A percentile compares a stretch with the other conserved stretches of the same genome.
Conservation (phyloP, 2,113 vertebrate genomes). For the Jaculus jaculus region DNA sequence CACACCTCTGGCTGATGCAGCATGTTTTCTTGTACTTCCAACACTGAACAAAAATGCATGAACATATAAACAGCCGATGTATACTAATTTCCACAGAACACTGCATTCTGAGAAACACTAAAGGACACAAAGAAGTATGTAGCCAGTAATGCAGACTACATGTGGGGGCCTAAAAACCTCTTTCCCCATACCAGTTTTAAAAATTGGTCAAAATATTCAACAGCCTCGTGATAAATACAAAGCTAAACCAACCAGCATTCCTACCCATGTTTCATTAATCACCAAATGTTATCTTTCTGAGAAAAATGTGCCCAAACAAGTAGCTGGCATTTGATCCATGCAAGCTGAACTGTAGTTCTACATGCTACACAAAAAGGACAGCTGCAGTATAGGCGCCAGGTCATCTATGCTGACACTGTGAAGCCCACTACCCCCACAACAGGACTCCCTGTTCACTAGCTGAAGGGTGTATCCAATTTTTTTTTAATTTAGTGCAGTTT, state of each 20-base stretch:
- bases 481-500: not conserved
- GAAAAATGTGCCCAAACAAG: not conserved
- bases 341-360: not conserved
- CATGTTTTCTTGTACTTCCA: not conserved
- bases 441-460: not conserved
- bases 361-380: not conserved
- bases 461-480: no score
- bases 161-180: not conserved
- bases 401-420: not conserved
- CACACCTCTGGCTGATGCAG: not conserved
- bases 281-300: not conserved
- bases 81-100: not conserved
- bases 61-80: not conserved
- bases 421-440: not conserved
- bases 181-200: not conserved
- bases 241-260: not conserved
- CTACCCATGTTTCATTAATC: not conserved
- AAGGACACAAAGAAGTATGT: not conserved
- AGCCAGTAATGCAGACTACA: not conserved
- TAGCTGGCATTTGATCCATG: no score
- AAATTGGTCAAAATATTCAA: not conserved
- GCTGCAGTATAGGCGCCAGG: not conserved
- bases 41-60: fast-evolving
- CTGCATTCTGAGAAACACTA: not conserved
- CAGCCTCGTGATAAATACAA: not conserved